These are phyloP conservation scores for Malacoctenus gilli DNA, from an alignment of 2,797 vertebrate genomes.

Conservation along the genomic window DNA sequence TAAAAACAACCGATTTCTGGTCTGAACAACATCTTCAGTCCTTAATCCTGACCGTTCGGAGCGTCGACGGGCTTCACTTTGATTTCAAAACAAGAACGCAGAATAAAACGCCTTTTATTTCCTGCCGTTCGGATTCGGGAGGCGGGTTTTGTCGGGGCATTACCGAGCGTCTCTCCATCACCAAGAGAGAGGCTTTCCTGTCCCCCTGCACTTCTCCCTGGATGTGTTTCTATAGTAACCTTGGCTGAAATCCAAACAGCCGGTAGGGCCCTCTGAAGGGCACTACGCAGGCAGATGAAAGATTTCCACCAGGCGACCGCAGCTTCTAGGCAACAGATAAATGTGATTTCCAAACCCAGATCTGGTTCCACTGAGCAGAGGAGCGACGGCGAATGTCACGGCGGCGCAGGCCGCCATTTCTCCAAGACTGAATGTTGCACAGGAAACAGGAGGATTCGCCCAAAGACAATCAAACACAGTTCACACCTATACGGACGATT, in stretches of 20 bases:
- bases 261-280: constrained; percentile 74
- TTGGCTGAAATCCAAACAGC: constrained; percentile 76
- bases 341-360: constrained; percentile 62
- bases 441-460: too few relatives aligned
- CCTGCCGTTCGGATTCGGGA: constrained; percentile 13
- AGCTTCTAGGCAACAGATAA: constrained; percentile 67
- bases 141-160: not conserved
- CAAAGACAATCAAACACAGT: too few relatives aligned
- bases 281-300: constrained; percentile 70
- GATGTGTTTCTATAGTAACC: constrained; percentile 77
- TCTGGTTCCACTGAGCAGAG: constrained; percentile 43
- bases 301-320: constrained; percentile 69
- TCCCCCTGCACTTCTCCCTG: constrained; percentile 60
- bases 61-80: too few relatives aligned
- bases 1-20: too few relatives aligned
- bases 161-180: constrained; percentile 39
- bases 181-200: constrained; percentile 49
- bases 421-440: too few relatives aligned
- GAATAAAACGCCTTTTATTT: not conserved
- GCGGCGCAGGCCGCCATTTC: too few relatives aligned
- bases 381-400: constrained; percentile 25
- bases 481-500: too few relatives aligned
- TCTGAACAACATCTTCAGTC: too few relatives aligned
- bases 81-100: too few relatives aligned
- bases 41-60: too few relatives aligned